A percentile compares a stretch with the other conserved stretches of the same genome.
These are phyloP conservation scores for Poeciliopsis turrubarensis DNA, from an alignment of 2,113 vertebrate species.

Conservation along the genomic window DNA sequence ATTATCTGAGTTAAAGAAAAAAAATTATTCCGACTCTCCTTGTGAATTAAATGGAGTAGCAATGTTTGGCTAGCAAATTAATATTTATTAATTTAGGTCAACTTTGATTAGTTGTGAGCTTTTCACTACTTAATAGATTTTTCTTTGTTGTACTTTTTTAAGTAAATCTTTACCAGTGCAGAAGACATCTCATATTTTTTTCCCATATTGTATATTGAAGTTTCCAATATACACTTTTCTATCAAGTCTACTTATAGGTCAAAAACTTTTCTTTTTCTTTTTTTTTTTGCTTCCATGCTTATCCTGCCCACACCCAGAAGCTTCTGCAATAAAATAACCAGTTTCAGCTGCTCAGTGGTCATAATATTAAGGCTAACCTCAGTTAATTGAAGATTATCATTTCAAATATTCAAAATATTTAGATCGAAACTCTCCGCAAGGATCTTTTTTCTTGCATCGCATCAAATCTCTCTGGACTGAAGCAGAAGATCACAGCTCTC, in stretches of 20 bases:
- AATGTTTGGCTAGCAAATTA: too few species aligned
- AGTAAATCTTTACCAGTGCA: not conserved
- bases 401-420: conserved; percentile 27
- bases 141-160: not conserved
- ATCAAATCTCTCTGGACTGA: conserved; percentile 15
- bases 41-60: too few species aligned
- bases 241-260: not conserved
- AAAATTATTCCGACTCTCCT: too few species aligned
- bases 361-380: not conserved
- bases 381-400: conserved; percentile 1
- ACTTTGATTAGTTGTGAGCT: not conserved
- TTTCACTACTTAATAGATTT: not conserved
- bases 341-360: not conserved
- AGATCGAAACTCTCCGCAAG: conserved; percentile 2
- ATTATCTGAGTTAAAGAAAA: not conserved
- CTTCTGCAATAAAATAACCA: not conserved
- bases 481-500: conserved; percentile 10
- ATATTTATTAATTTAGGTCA: not conserved
- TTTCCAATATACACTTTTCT: not conserved
- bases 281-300: not conserved
- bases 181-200: not conserved
- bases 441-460: not conserved
- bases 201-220: not conserved
- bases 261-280: not conserved
- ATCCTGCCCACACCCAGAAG: not conserved